phyloP scores from a whole-genome alignment of 2,888 invertebrate species.

The Eueremaeus valkanovi region DNA sequence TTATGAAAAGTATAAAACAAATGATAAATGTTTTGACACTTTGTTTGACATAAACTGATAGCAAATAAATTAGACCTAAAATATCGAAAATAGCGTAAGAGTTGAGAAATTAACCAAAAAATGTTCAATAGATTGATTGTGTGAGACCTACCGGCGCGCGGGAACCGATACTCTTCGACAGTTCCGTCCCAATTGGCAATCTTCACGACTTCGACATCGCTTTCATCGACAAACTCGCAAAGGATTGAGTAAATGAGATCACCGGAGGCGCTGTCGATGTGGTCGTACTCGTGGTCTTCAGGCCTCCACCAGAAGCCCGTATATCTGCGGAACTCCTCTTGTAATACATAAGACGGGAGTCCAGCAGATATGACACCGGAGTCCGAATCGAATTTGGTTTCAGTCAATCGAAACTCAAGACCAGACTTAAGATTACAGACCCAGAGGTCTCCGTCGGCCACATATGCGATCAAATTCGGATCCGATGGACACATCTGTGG shows the following conservation, averaged over 20 bases:
- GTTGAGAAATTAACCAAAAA: neutral
- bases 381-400: conserved; percentile 32
- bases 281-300: neutral
- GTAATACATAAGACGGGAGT: conserved; percentile 95
- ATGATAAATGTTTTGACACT: too few relatives aligned
- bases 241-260: conserved; percentile 53
- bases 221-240: conserved; percentile 60
- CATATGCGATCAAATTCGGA: conserved; percentile 78
- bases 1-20: too few relatives aligned
- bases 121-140: neutral
- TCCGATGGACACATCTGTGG: conserved; percentile 78
- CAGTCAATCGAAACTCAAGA: conserved; percentile 50
- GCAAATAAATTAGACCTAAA: neutral
- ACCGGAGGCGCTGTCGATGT: conserved; percentile 27
- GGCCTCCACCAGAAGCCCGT: conserved; percentile 99
- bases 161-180: conserved; percentile 57
- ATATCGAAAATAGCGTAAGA: neutral
- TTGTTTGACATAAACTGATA: neutral
- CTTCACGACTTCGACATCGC: conserved; percentile 83
- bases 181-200: conserved; percentile 77
- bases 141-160: conserved; percentile 52
- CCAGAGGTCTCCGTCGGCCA: conserved; percentile 86
- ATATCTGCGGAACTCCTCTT: conserved; percentile 95
- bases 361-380: conserved; percentile 61
- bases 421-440: conserved; percentile 64